Base-by-base conservation (phyloP, 64 coral and sea anemone genomes). In the Montipora capricornis region DNA sequence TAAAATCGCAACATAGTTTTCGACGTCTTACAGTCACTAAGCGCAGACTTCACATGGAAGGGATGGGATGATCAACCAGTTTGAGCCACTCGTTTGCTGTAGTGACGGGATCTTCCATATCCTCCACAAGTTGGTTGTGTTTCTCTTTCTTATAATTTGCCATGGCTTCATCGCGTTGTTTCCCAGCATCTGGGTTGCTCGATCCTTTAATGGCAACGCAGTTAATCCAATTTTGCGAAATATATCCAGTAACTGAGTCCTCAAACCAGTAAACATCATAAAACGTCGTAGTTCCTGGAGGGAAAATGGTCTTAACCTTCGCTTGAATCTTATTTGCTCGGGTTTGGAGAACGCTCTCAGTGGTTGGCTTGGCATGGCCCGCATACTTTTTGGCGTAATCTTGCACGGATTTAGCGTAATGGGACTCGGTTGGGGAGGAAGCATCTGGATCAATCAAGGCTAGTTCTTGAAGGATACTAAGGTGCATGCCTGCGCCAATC, bases 11-110 rank as follows among this genome's bases (percentile, higher is more conserved):
- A 5, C 52, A 10, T 10, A 55, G 52, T 55, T 55, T 55, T 55
- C 52, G 52, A 55, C 52, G 52, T 55, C 52, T 55, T 55, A 55
- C 52, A 55, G 52, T 55, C 52, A 55, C 52, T 55, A 55, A 55
- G 52, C 52, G 52, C 52, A 55, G 52, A 10, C 52, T 55, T 55
- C 52, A 55, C 52, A 55, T 55, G 64, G 64, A 14, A 68, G 87
- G 87, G 71, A 89, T 44, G 71, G 87, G 87, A 49, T 78, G 15
- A 15, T 5, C 53, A 24, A n/a, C 12, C 87, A 89, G 73, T 51
- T 89, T 89, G 73, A 89, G 87, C 87, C 87, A 89, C 49, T 89
- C 50, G 87, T 89, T 77, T 77, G 87, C 87, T 52, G 73, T 89
- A 44, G 70, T 5, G 44, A 77, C 3, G 12, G 87, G 87, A 77